Percentiles rank a stretch among this genome's conserved stretches.
These are phyloP conservation scores for Diplogasteroides magnus DNA, from an alignment of 1,140 invertebrate genomes.

Conservation along the genomic window DNA sequence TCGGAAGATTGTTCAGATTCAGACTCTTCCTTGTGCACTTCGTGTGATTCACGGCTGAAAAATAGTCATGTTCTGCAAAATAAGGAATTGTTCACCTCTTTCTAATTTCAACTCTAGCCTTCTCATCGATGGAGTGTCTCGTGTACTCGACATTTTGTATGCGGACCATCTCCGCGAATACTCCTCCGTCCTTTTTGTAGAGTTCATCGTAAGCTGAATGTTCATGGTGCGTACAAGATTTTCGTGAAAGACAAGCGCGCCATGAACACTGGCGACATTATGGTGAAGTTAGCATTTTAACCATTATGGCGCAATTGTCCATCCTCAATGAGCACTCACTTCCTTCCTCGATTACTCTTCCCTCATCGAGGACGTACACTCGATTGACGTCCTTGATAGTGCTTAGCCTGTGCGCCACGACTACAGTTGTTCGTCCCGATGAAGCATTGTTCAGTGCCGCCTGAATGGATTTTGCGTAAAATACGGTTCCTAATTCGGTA, in stretches of 20 bases:
- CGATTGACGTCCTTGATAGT: conserved; percentile 91
- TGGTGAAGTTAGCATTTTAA: conserved; percentile 59
- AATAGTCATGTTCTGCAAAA: too few relatives aligned
- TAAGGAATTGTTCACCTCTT: too few relatives aligned
- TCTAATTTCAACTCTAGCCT: too few relatives aligned
- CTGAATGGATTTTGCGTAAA: neutral
- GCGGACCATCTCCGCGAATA: neutral
- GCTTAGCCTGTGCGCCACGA: conserved; percentile 89
- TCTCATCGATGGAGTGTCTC: too few relatives aligned
- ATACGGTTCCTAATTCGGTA: too few relatives aligned
- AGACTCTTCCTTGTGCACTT: too few relatives aligned
- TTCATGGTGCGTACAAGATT: conserved; percentile 62
- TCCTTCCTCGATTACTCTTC: conserved; percentile 73
- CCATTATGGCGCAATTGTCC: too few relatives aligned
- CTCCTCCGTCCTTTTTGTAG: neutral
- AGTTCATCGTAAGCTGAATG: conserved; percentile 1
- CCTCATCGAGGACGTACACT: conserved; percentile 81
- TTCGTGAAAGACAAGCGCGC: conserved; percentile 64
- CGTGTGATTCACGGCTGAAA: too few relatives aligned
- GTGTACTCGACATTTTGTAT: neutral
- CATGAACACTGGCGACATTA: conserved; percentile 56
- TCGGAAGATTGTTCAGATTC: too few relatives aligned
- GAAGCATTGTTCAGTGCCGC: conserved; percentile 22
- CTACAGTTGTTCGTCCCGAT: conserved; percentile 71
- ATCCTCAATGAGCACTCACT: too few relatives aligned